phyloP scores from a whole-genome alignment of 2,113 vertebrate genomes.

The Xiphophorus couchianus region DNA sequence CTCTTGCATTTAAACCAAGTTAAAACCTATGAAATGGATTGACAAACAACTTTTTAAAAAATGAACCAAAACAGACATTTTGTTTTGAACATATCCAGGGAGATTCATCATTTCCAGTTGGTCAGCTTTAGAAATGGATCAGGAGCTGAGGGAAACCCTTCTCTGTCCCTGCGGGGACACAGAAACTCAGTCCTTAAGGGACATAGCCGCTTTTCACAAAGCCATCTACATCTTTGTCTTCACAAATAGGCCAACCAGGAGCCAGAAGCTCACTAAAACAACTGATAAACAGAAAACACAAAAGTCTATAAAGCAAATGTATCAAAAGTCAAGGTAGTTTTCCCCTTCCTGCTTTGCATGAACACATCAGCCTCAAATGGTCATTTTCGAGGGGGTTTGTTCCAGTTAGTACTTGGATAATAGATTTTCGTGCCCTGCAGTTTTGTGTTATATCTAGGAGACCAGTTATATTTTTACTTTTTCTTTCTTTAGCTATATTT shows the following conservation, averaged over 20 bases:
- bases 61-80: slow-evolving; percentile 5
- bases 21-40: not conserved
- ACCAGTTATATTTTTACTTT: not conserved
- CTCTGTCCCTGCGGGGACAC: slow-evolving; percentile 11
- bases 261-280: not conserved
- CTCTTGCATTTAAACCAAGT: not conserved
- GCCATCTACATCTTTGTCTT: slow-evolving; percentile 22
- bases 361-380: too few relatives aligned
- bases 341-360: not conserved
- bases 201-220: slow-evolving; percentile 18
- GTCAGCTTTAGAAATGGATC: slow-evolving; percentile 41
- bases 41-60: not conserved
- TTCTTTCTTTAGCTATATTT: not conserved
- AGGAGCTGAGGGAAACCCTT: slow-evolving; percentile 12
- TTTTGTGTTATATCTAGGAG: not conserved
- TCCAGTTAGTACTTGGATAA: too few relatives aligned
- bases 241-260: slow-evolving; percentile 34
- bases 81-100: slow-evolving; percentile 8
- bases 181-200: slow-evolving; percentile 9
- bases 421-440: not conserved
- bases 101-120: slow-evolving; percentile 34
- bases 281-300: not conserved
- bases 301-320: not conserved
- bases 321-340: not conserved
- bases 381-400: too few relatives aligned